A percentile compares a stretch with the other conserved stretches of the same genome.
These are phyloP conservation scores for Trachythela sp. DNA, from an alignment of 64 coral and sea anemone species.

Conservation along the genomic window DNA sequence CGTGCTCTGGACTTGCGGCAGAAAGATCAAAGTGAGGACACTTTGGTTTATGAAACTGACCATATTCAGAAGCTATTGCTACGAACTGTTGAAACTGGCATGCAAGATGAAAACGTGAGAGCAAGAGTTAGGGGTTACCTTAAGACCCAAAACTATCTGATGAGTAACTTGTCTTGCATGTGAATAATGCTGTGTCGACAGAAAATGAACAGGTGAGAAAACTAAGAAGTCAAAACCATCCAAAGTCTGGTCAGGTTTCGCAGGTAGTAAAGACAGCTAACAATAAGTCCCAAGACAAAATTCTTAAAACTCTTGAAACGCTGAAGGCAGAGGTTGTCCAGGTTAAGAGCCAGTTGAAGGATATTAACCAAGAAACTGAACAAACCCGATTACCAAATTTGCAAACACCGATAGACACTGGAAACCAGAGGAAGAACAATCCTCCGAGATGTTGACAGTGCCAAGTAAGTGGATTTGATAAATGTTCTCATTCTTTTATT, in stretches of 20 bases:
- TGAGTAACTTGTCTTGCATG: slow-evolving; percentile 30
- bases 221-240: slow-evolving; percentile 26
- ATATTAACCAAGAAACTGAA: background rate
- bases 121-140: slow-evolving; percentile 15
- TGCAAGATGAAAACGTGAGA: slow-evolving; percentile 29
- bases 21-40: slow-evolving; percentile 14
- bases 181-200: slow-evolving; percentile 36
- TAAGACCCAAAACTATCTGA: slow-evolving; percentile 17
- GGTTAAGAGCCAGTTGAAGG: slow-evolving; percentile 23
- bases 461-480: slow-evolving; percentile 26
- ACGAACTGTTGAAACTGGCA: slow-evolving; percentile 24
- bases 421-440: background rate
- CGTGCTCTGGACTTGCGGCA: slow-evolving; percentile 1
- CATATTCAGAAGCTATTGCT: slow-evolving; percentile 30
- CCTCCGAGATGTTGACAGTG: background rate
- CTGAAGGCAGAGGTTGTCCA: slow-evolving; percentile 24
- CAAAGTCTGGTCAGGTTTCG: background rate
- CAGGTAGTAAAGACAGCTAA: background rate
- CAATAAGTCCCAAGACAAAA: background rate
- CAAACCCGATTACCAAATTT: background rate
- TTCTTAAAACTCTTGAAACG: background rate
- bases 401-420: background rate
- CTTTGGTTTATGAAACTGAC: slow-evolving; percentile 19
- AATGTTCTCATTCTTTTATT: slow-evolving; percentile 43
- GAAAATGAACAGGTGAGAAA: slow-evolving; percentile 27